Evolutionary conservation across 2,888 invertebrate species (phyloP).

Genomic region (Xylota segnis): DNA sequence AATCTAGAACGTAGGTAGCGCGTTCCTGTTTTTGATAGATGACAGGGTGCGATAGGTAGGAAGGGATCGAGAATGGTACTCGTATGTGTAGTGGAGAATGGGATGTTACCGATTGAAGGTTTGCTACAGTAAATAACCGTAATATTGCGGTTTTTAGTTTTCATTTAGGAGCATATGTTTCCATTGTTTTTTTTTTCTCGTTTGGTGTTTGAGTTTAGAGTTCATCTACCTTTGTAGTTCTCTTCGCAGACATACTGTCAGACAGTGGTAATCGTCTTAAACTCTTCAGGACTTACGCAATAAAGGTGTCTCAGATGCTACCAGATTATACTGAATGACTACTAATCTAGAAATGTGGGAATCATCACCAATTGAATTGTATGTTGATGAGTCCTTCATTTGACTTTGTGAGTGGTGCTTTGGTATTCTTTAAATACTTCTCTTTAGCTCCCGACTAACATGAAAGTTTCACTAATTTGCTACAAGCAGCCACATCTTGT

Average conservation of each 20-base stretch:
- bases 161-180: constrained; percentile 70
- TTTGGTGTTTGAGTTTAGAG: neutral
- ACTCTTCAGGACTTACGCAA: too few species aligned
- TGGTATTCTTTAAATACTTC: too few species aligned
- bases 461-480: too few species aligned
- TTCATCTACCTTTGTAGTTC: constrained; percentile 39
- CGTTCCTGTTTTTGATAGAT: neutral
- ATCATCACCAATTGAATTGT: too few species aligned
- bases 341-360: too few species aligned
- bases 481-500: too few species aligned
- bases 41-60: constrained; percentile 33
- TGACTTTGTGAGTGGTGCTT: too few species aligned
- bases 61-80: constrained; percentile 17
- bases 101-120: constrained; percentile 70
- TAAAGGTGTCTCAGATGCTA: too few species aligned
- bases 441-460: too few species aligned
- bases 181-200: constrained; percentile 15
- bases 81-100: constrained; percentile 59
- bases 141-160: constrained; percentile 74
- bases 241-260: neutral
- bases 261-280: too few species aligned
- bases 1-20: constrained; percentile 42
- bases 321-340: too few species aligned
- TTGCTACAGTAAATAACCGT: constrained; percentile 74
- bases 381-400: too few species aligned